Evolutionary conservation across 2,113 vertebrate species (phyloP), one percentile per base, ranked within the genome.

Genomic region (Hassar affinis): DNA sequence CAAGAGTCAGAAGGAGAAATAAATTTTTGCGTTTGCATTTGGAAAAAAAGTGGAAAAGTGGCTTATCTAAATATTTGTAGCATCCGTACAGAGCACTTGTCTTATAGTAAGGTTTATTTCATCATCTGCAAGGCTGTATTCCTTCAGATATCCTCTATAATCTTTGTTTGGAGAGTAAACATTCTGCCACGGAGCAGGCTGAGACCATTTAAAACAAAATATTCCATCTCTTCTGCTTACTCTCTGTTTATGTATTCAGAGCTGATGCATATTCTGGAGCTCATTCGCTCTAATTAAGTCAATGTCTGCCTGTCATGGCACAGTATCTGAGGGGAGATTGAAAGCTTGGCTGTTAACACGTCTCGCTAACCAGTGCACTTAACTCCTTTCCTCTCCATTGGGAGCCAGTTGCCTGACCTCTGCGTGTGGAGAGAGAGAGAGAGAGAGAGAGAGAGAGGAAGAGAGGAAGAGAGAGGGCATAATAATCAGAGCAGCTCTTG

Each of bases 241-340:
- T 22, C 66, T 9, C 81, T 84, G 62, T 88, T 86, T 81, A 81
- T 79, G 84, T 85, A 90, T 86, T 86, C 88, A 85, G 89, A 92
- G 89, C 91, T 88, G 86, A 90, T 87, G 85, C 89, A 87, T 83
- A 90, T 88, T 87, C 90, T 84, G 87, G 71, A 89, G 87, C 88
- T 92, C 90, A 88, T 91, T 90, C 92, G 89, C 88, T 84, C 90
- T 94, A 94, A 94, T 94, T 94, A 93, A 93, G 91, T 89, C 90
- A 89, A 88, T 88, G 76, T 89, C 87, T 91, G 85, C 91, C 91
- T 90, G 92, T 94, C 90, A 84, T 62, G 86, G 82, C 78, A 51
- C 86, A 81, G 92, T 92, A 93, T 69, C 80, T 84, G 90, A 93
- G 92, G 91, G 91, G 92, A 88, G 85, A 92, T 84, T 78, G 68